phyloP scores from a whole-genome alignment of 2,113 vertebrate species.

The Cyanocitta stelleri region DNA sequence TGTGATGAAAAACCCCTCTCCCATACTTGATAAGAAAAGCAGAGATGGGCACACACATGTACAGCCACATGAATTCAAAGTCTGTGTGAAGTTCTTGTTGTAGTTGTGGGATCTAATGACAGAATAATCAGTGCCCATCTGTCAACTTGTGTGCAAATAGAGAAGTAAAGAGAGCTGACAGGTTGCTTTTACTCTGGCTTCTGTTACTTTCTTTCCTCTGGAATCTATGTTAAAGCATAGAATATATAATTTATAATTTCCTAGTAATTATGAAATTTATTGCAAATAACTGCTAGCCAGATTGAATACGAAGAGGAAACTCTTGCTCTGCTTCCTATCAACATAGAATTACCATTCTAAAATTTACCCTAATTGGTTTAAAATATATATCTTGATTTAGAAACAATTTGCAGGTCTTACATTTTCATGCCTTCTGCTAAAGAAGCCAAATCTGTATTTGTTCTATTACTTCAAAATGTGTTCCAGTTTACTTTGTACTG shows the following conservation, averaged over 20 bases:
- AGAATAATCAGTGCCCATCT: slow-evolving; percentile 16
- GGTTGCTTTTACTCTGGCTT: neutral
- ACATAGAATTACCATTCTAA: neutral
- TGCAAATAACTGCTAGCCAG: neutral
- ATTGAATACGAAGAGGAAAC: neutral
- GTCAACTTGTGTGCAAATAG: slow-evolving; percentile 25
- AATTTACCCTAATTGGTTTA: neutral
- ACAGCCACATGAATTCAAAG: neutral
- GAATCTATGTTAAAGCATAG: neutral
- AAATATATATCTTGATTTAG: neutral
- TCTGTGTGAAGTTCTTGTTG: neutral
- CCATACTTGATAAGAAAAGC: neutral
- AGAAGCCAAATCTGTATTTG: neutral
- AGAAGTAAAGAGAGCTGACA: neutral
- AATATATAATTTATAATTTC: neutral
- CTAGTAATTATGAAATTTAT: neutral
- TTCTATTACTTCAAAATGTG: neutral
- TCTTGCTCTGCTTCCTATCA: neutral
- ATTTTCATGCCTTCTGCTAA: neutral
- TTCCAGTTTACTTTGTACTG: neutral
- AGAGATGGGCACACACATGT: neutral
- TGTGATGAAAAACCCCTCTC: neutral
- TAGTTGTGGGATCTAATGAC: slow-evolving; percentile 25
- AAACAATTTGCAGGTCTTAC: neutral
- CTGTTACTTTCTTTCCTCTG: neutral